Evolutionary conservation across 2,797 vertebrate genomes (phyloP).

Genomic region (Tiaroga cobitis): DNA sequence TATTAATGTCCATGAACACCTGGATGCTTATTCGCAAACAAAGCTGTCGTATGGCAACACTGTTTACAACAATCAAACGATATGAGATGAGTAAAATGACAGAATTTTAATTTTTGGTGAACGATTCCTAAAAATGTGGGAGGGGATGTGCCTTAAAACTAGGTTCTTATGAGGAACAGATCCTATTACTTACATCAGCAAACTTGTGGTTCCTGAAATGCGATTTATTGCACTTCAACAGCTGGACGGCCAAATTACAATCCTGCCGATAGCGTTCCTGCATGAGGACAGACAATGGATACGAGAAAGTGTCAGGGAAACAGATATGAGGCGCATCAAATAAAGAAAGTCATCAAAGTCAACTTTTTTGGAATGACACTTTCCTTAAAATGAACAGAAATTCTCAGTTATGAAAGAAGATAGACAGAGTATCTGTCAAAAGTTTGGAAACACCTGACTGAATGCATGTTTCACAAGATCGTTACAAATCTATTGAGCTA

Average conservation of each 20-base stretch:
- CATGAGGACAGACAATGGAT: conserved; percentile 16
- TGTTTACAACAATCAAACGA: background rate
- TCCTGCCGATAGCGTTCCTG: conserved; percentile 96
- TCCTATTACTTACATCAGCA: conserved; percentile 87
- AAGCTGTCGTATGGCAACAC: background rate
- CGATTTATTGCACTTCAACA: conserved; percentile 98
- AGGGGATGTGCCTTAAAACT: background rate
- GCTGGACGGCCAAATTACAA: conserved; percentile 96
- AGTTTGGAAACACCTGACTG: background rate
- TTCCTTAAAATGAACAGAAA: background rate
- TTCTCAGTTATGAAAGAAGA: background rate
- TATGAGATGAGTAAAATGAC: background rate
- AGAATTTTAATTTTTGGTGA: background rate
- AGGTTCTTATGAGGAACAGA: background rate
- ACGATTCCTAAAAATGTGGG: background rate
- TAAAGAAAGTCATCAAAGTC: background rate
- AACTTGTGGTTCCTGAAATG: conserved; percentile 99
- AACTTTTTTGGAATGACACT: background rate
- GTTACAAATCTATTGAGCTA: background rate
- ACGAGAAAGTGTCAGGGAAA: background rate
- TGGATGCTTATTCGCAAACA: background rate
- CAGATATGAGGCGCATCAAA: background rate
- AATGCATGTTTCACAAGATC: background rate
- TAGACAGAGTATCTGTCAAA: background rate
- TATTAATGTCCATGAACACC: background rate